Base-by-base conservation (phyloP, 2,113 vertebrate genomes). In the Empidonax traillii region DNA sequence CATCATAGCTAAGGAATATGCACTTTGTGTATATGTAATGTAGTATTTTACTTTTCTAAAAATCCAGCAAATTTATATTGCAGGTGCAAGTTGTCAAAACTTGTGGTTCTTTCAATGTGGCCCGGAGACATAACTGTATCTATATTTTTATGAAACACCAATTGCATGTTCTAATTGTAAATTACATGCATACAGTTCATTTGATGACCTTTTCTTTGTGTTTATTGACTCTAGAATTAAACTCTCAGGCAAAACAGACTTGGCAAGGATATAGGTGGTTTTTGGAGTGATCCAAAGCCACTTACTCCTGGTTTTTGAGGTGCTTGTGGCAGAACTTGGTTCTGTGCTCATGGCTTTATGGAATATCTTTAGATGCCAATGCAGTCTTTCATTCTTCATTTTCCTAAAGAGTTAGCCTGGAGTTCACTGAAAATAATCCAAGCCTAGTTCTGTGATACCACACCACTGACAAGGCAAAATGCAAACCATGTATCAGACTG, bases 81-180 rank as follows among this genome's bases (percentile, higher is more conserved):
- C 94, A 97, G 95, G 78, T 97, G 63, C 89, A 97, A 95, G 86
- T 79, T 92, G 24, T 95, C 83, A 95, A 76, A 92, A 90, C 53
- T 85, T 93, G 63, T 39, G 76, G 35, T 83, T 91, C 91, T 97
- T 91, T 75, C 84, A 46, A 4, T 97, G 83, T 85, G 87, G 35
- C 47, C 31, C 65, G 91, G 53, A 96, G 27, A 92, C 25, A 83
- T 77, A 68, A 74, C 13, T 65, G 20, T 85, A 89, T 73, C 49
- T 55, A 80, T 95, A 76, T 83, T 94, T 97, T 95, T 86, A 93
- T 79, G 81, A 95, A 96, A 89, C 24, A 87, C 59, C 62, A 88
- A 18, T 90, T 96, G 68, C 68, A 91, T 58, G 35, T 93, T 94
- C 68, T 96, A 90, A 81, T 71, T 97, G 85, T 49, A 96, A 97